A percentile compares a stretch with the other conserved stretches of the same genome.
These are phyloP conservation scores for Myxocyprinus asiaticus DNA, from an alignment of 2,113 vertebrate genomes.

Conservation along the genomic window DNA sequence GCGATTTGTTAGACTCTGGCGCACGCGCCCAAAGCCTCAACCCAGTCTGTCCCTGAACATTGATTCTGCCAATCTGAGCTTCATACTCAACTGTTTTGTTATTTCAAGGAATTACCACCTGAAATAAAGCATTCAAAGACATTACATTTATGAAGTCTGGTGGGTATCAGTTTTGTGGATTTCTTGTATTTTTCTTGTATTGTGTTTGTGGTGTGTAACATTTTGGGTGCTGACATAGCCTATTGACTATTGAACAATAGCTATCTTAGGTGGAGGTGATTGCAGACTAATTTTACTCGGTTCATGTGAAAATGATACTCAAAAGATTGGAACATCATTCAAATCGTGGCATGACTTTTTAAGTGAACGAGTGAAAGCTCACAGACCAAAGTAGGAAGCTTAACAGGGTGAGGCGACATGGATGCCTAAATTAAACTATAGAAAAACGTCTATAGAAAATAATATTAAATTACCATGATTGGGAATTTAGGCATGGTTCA, in stretches of 20 bases:
- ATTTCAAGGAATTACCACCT: background rate
- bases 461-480: conserved; percentile 99
- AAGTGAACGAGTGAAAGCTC: conserved; percentile 21
- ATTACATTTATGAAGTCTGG: background rate
- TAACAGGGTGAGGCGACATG: conserved; percentile 85
- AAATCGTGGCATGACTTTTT: no score
- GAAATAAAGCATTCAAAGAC: background rate
- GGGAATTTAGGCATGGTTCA: conserved; percentile 91
- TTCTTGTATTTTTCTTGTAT: background rate
- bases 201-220: background rate
- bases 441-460: conserved; percentile 73
- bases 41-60: conserved; percentile 56
- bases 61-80: background rate
- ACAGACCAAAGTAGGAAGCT: conserved; percentile 71
- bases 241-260: background rate
- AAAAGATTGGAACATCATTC: conserved; percentile 65
- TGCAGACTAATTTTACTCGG: no score
- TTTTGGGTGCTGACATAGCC: background rate
- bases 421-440: conserved; percentile 95
- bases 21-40: conserved; percentile 14
- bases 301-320: conserved; percentile 56
- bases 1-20: conserved; percentile 3
- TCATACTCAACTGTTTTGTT: background rate
- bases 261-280: no score
- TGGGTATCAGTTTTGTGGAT: background rate